Conservation (phyloP, 2,113 vertebrate species). For the Prochilodus magdalenae region DNA sequence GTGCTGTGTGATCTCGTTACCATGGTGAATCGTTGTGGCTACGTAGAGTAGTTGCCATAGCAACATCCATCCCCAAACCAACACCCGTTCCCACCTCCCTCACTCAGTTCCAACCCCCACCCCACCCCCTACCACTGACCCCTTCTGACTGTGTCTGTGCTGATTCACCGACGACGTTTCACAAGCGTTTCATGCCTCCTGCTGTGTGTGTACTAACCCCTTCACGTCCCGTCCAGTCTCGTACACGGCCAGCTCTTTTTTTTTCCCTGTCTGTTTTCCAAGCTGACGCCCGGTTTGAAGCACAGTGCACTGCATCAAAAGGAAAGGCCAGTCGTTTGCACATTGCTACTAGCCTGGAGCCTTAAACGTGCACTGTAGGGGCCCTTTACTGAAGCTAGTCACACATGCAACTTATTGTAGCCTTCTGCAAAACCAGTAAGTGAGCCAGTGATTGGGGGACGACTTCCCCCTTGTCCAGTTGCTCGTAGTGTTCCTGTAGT, state of each 20-base stretch:
- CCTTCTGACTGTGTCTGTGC: slow-evolving; percentile 66
- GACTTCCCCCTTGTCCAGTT: not conserved
- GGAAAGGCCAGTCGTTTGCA: not conserved
- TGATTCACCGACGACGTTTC: slow-evolving; percentile 36
- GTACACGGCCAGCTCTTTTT: slow-evolving; percentile 31
- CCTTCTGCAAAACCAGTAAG: not conserved
- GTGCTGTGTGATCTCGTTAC: slow-evolving; percentile 18
- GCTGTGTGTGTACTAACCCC: slow-evolving; percentile 74
- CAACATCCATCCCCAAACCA: slow-evolving; percentile 25
- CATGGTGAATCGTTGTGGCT: slow-evolving; percentile 36
- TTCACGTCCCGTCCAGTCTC: slow-evolving; percentile 34
- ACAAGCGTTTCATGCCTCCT: slow-evolving; percentile 84
- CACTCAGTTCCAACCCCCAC: no score
- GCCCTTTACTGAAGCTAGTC: slow-evolving; percentile 6
- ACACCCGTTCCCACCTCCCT: not conserved
- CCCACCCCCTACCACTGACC: slow-evolving; percentile 2
- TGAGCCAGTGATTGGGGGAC: not conserved
- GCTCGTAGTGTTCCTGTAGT: not conserved
- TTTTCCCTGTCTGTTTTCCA: slow-evolving; percentile 36
- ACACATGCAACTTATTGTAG: not conserved
- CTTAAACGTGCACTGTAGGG: slow-evolving; percentile 5
- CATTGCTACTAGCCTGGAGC: not conserved
- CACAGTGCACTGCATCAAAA: not conserved
- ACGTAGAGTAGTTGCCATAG: slow-evolving; percentile 22
- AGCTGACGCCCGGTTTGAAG: slow-evolving; percentile 30